Percentiles rank a stretch among this genome's conserved stretches.
These are phyloP conservation scores for Thecophora atra DNA, from an alignment of 2,888 invertebrate species.

Conservation along the genomic window DNA sequence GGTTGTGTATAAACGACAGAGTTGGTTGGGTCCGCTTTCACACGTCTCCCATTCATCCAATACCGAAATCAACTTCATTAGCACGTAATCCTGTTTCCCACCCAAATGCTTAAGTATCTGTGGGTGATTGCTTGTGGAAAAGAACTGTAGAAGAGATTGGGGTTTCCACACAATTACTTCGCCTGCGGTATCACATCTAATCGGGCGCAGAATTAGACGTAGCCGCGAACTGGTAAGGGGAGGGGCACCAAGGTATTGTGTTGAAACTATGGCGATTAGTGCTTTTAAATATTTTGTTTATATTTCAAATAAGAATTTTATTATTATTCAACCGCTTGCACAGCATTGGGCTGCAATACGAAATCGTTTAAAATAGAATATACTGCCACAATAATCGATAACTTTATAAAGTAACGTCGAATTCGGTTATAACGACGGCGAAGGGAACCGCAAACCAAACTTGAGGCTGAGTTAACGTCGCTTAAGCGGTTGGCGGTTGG, in stretches of 20 bases:
- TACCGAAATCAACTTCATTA: slow-evolving; percentile 33
- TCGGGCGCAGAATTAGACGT: slow-evolving; percentile 9
- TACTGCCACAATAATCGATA: too few relatives aligned
- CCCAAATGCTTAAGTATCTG: neutral
- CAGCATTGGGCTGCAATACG: too few relatives aligned
- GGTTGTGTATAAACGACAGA: neutral
- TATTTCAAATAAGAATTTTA: too few relatives aligned
- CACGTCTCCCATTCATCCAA: neutral
- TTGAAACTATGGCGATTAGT: neutral
- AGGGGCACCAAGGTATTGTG: neutral
- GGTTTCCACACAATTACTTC: too few relatives aligned
- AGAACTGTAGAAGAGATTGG: neutral
- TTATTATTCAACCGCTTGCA: too few relatives aligned
- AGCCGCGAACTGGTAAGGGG: neutral
- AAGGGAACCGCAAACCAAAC: too few relatives aligned
- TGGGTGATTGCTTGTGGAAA: neutral
- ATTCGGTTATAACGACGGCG: too few relatives aligned
- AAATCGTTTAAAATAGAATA: too few relatives aligned
- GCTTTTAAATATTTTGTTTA: too few relatives aligned
- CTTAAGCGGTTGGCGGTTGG: too few relatives aligned
- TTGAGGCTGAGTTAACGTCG: too few relatives aligned
- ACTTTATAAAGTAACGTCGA: too few relatives aligned
- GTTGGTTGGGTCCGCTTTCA: neutral
- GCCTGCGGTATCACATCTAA: slow-evolving; percentile 14
- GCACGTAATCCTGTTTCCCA: slow-evolving; percentile 42